These are phyloP conservation scores for Pachyrhynchus sulphureomaculatus DNA, from an alignment of 1,140 invertebrate genomes.

Conservation along the genomic window DNA sequence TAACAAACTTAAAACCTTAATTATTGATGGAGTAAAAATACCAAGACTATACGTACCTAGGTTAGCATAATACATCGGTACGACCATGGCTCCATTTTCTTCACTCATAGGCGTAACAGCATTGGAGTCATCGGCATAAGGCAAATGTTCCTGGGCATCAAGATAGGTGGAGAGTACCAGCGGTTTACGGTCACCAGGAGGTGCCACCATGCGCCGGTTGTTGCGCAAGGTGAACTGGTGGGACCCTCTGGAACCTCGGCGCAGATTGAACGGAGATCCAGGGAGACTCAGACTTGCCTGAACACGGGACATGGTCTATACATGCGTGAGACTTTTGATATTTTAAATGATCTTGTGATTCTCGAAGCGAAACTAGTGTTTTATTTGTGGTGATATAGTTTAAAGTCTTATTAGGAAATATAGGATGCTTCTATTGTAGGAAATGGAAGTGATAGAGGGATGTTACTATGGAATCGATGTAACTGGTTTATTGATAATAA, in stretches of 20 bases:
- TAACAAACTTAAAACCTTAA: neutral
- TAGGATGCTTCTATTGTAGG: neutral
- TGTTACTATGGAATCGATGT: no score
- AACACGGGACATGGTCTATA: conserved; percentile 50
- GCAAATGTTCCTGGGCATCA: conserved; percentile 94
- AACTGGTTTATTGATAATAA: no score
- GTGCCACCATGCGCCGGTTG: conserved; percentile 63
- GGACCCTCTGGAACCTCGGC: conserved; percentile 83
- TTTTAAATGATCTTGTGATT: neutral
- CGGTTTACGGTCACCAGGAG: conserved; percentile 85
- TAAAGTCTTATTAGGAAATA: neutral
- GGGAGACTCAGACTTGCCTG: conserved; percentile 95
- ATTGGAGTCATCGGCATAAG: conserved; percentile 96
- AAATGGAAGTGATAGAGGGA: neutral
- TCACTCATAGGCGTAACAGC: conserved; percentile 98
- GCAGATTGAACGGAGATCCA: conserved; percentile 91
- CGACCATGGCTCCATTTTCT: conserved; percentile 92
- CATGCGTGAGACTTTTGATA: conserved; percentile 40
- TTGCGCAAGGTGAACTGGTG: conserved; percentile 90
- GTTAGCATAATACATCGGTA: conserved; percentile 83
- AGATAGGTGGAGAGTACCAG: conserved; percentile 91
- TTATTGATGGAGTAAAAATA: conserved; percentile 5
- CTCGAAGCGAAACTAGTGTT: neutral
- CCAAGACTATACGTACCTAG: conserved; percentile 57
- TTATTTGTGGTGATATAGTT: neutral